A percentile compares a stretch with the other conserved stretches of the same genome.
These are phyloP conservation scores for Globia sparganii DNA, from an alignment of 2,888 invertebrate genomes.

Conservation along the genomic window DNA sequence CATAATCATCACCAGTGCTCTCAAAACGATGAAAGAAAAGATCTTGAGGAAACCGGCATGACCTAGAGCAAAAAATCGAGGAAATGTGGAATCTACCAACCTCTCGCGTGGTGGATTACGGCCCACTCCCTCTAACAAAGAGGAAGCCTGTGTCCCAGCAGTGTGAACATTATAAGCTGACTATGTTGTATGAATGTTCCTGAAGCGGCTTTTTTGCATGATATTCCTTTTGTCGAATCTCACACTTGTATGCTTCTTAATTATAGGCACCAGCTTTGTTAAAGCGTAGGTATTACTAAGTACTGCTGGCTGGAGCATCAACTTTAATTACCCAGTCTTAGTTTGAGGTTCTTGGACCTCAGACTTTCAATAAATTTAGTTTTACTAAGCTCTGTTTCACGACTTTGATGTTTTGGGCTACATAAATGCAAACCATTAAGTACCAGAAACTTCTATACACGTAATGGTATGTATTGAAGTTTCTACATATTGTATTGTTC, in stretches of 20 bases:
- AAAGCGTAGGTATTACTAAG: neutral
- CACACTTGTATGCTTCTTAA: neutral
- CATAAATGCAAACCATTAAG: neutral
- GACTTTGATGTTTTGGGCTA: conserved; percentile 1
- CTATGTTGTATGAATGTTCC: too few relatives aligned
- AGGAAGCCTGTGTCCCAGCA: too few relatives aligned
- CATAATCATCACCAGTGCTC: too few relatives aligned
- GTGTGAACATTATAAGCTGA: too few relatives aligned
- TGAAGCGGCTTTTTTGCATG: neutral
- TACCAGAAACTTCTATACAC: neutral
- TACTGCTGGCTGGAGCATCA: neutral
- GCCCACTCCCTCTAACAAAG: too few relatives aligned
- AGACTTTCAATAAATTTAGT: conserved; percentile 8
- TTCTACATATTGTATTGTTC: neutral
- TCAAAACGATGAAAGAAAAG: too few relatives aligned
- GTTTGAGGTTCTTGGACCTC: conserved; percentile 1
- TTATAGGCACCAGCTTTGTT: neutral
- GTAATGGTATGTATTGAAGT: neutral
- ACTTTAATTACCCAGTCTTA: conserved; percentile 17
- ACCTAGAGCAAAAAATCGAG: too few relatives aligned
- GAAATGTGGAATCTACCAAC: too few relatives aligned
- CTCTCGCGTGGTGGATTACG: too few relatives aligned
- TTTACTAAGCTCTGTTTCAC: conserved; percentile 10
- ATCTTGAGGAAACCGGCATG: too few relatives aligned
- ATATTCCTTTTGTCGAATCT: neutral